Conservation (phyloP, 2,113 vertebrate species). For the Apistogramma diplotaenia region DNA sequence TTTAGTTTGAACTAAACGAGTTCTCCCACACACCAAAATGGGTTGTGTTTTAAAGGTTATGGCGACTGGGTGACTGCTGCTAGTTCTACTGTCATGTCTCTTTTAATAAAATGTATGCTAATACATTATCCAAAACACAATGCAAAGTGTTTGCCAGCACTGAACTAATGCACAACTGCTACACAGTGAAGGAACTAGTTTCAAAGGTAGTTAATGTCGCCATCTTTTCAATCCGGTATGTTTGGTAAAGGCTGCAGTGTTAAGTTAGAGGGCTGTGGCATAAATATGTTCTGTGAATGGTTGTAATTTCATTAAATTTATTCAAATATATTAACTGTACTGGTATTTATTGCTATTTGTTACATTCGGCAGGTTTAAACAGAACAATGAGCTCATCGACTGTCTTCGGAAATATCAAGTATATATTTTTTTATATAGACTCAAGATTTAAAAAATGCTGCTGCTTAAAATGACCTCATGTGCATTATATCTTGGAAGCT, state of each 20-base stretch:
- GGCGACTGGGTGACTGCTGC: not conserved
- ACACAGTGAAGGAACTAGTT: not conserved
- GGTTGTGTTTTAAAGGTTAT: not conserved
- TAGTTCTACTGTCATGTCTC: not conserved
- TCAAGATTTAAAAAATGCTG: no score
- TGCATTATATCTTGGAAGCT: not conserved
- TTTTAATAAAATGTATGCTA: not conserved
- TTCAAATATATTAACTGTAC: no score
- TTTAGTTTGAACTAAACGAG: not conserved
- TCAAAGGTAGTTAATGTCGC: not conserved
- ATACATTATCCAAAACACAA: not conserved
- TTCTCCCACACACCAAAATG: not conserved
- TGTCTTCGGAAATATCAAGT: no score
- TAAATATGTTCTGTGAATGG: no score
- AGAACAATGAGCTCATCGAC: no score
- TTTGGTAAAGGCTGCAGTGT: not conserved
- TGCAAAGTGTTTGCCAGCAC: not conserved
- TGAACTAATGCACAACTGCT: not conserved
- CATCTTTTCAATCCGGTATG: not conserved
- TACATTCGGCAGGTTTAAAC: no score
- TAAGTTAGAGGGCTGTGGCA: no score
- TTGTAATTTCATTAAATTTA: no score
- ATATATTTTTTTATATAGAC: no score
- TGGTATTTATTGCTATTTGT: no score
- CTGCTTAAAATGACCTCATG: constrained; percentile 10